A percentile compares a stretch with the other conserved stretches of the same genome.
phyloP scores from a whole-genome alignment of 2,888 invertebrate species.

The Cheilosia variabilis region DNA sequence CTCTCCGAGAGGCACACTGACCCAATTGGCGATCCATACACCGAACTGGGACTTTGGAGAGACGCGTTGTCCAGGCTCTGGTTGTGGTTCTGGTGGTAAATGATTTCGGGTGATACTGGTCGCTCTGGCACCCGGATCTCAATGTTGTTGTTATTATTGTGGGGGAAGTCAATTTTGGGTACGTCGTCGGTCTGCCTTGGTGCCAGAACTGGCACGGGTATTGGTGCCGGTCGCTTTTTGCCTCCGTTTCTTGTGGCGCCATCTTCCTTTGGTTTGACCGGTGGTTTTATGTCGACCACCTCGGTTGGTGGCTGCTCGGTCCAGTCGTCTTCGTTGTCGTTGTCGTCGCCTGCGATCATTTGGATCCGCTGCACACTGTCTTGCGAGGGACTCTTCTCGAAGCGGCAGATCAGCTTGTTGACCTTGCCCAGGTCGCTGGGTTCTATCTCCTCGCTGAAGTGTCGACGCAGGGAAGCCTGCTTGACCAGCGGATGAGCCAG shows the following conservation, averaged over 20 bases:
- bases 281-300: constrained; percentile 39
- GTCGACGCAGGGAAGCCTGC: constrained; percentile 81
- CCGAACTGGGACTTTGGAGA: constrained; percentile 76
- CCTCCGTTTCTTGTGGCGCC: constrained; percentile 24
- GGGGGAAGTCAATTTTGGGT: neutral
- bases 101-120: constrained; percentile 31
- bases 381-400: constrained; percentile 77
- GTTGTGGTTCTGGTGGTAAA: neutral
- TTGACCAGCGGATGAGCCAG: constrained; percentile 81
- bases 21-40: constrained; percentile 81
- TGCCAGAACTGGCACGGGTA: neutral
- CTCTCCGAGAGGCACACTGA: constrained; percentile 77
- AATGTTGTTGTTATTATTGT: constrained; percentile 46
- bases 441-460: constrained; percentile 81
- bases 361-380: constrained; percentile 74
- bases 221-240: constrained; percentile 62
- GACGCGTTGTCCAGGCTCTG: constrained; percentile 47
- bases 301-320: neutral
- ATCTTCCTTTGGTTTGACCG: constrained; percentile 57
- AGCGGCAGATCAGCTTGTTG: constrained; percentile 82
- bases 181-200: constrained; percentile 15
- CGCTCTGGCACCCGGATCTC: constrained; percentile 77
- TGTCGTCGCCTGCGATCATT: constrained; percentile 63
- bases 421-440: constrained; percentile 82
- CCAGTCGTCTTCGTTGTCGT: constrained; percentile 5